phyloP scores from a whole-genome alignment of 2,797 vertebrate genomes.

The Mallotus villosus region DNA sequence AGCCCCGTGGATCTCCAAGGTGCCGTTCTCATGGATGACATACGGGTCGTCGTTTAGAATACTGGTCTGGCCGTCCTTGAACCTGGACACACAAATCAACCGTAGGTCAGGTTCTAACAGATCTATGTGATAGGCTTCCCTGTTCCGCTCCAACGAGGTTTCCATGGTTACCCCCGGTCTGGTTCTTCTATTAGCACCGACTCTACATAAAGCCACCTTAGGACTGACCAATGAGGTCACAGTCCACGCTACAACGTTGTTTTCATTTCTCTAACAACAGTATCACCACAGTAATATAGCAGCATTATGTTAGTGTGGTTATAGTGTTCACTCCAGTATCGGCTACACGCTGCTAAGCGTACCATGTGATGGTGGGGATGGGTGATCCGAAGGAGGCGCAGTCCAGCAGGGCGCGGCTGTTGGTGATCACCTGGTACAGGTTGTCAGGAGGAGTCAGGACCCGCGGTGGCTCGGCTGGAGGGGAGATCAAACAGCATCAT shows the following conservation, averaged over 20 bases:
- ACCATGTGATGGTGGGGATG: slow-evolving; percentile 91
- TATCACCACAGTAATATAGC: too few species aligned
- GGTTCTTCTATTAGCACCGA: too few species aligned
- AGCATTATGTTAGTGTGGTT: too few species aligned
- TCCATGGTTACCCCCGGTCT: too few species aligned
- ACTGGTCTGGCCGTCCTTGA: slow-evolving; percentile 85
- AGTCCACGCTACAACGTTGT: too few species aligned
- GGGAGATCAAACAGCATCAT: not conserved
- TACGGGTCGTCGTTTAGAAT: slow-evolving; percentile 81
- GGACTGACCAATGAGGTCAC: too few species aligned
- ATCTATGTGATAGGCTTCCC: too few species aligned
- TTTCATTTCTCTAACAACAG: too few species aligned
- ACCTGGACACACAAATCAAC: slow-evolving; percentile 70
- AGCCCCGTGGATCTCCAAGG: slow-evolving; percentile 88
- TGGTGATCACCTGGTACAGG: slow-evolving; percentile 87
- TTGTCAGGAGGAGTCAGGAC: slow-evolving; percentile 85
- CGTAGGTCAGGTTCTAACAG: too few species aligned
- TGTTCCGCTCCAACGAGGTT: too few species aligned
- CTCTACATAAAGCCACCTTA: too few species aligned
- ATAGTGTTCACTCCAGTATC: too few species aligned
- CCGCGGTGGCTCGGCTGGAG: slow-evolving; percentile 87
- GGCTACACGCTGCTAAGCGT: slow-evolving; percentile 36
- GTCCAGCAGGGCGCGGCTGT: slow-evolving; percentile 83
- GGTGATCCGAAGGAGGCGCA: slow-evolving; percentile 94
- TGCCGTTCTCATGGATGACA: slow-evolving; percentile 90